phyloP scores from a whole-genome alignment of 2,888 invertebrate species.

The Mythimna impura region DNA sequence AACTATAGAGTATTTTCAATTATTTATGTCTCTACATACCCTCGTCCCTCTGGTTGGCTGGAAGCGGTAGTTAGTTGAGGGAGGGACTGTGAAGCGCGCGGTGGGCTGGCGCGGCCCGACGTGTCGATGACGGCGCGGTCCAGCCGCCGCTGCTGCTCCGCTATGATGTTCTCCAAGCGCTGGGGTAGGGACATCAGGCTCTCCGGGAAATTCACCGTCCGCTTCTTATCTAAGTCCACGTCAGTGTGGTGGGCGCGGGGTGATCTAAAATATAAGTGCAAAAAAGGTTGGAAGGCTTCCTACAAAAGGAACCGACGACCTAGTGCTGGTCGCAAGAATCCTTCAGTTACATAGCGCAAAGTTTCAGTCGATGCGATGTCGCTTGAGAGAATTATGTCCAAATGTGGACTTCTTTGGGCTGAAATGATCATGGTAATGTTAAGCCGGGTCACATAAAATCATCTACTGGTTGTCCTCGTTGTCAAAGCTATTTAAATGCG shows the following conservation, averaged over 20 bases:
- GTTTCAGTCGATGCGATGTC: background rate
- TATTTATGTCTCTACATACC: conserved; percentile 57
- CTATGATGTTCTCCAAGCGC: conserved; percentile 77
- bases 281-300: no score
- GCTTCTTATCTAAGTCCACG: conserved; percentile 75
- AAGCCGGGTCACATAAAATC: background rate
- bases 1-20: no score
- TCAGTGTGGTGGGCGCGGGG: conserved; percentile 68
- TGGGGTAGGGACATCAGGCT: conserved; percentile 81
- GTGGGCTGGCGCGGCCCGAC: conserved; percentile 72
- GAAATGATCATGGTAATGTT: background rate
- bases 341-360: no score
- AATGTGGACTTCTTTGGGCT: background rate
- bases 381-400: background rate
- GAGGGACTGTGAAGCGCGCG: conserved; percentile 77
- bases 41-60: conserved; percentile 66
- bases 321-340: background rate
- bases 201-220: conserved; percentile 81
- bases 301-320: background rate
- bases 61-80: conserved; percentile 76
- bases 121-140: conserved; percentile 79
- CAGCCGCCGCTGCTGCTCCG: conserved; percentile 77
- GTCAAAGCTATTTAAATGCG: background rate
- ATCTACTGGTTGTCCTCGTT: background rate
- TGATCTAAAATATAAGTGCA: conserved; percentile 64